Conservation (phyloP, 2,888 invertebrate genomes). For the Rhamnusium bicolor region DNA sequence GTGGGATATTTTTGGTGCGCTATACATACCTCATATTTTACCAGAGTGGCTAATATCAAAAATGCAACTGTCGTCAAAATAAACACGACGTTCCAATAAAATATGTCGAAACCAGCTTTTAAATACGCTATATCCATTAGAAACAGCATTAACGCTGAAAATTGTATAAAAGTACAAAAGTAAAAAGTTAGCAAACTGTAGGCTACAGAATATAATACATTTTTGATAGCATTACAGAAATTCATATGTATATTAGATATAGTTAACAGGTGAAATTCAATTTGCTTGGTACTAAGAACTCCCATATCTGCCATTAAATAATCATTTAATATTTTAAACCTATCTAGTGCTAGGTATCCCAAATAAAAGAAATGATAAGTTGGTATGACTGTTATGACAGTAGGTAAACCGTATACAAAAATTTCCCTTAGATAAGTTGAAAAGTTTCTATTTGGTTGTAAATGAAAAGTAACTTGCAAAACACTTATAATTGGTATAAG, state of each 20-base stretch:
- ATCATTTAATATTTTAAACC: conserved; percentile 1
- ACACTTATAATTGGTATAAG: neutral
- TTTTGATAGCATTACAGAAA: neutral
- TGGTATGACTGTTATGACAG: neutral
- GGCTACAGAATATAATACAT: conserved; percentile 5
- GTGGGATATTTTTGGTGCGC: too few relatives aligned
- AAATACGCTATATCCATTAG: neutral
- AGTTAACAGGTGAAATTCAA: neutral
- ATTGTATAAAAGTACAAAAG: conserved; percentile 1
- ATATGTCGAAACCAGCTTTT: neutral
- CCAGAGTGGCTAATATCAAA: neutral
- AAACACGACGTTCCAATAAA: neutral
- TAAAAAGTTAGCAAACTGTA: neutral
- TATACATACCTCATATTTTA: conserved; percentile 8
- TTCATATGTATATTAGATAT: conserved; percentile 8
- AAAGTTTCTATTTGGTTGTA: neutral
- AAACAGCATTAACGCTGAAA: neutral
- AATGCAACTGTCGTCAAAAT: neutral
- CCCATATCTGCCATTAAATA: neutral
- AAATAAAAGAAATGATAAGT: neutral
- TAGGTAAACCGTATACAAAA: neutral
- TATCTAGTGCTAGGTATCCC: neutral
- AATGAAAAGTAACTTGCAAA: neutral
- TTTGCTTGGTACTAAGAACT: neutral
- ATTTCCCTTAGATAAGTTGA: neutral